Evolutionary conservation across 2,888 invertebrate genomes (phyloP).

Genomic region (Stenodera caucasica): DNA sequence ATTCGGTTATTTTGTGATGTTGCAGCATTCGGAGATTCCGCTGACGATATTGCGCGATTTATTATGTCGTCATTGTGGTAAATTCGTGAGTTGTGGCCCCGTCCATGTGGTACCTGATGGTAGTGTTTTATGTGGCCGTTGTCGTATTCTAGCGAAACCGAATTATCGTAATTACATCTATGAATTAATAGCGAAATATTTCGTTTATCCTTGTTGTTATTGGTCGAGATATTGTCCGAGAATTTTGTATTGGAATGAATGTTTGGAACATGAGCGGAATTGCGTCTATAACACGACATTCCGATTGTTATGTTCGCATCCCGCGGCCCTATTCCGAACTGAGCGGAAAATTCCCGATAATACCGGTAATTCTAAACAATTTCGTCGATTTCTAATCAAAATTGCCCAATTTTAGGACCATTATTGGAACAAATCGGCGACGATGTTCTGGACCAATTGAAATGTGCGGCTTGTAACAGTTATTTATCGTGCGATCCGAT

Average conservation of each 20-base stretch:
- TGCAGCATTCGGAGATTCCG: conserved; percentile 25
- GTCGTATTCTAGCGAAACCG: conserved; percentile 37
- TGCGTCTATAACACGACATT: conserved; percentile 45
- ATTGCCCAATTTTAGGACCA: conserved; percentile 1
- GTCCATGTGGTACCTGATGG: conserved; percentile 46
- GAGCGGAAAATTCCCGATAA: conserved; percentile 38
- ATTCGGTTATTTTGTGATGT: too few species aligned
- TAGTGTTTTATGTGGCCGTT: conserved; percentile 50
- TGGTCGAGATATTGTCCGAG: conserved; percentile 47
- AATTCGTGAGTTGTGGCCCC: conserved; percentile 49
- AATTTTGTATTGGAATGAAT: conserved; percentile 45
- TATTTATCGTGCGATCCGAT: conserved; percentile 49
- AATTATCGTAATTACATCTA: conserved; percentile 45
- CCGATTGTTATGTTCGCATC: conserved; percentile 42
- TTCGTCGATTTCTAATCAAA: conserved; percentile 9
- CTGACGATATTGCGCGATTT: conserved; percentile 36
- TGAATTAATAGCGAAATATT: conserved; percentile 49
- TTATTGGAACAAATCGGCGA: conserved; percentile 40
- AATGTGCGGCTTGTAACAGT: conserved; percentile 47
- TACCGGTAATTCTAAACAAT: conserved; percentile 40
- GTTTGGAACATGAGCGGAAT: conserved; percentile 45
- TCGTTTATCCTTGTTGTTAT: conserved; percentile 49
- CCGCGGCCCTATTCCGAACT: conserved; percentile 40
- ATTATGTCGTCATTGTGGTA: conserved; percentile 46
- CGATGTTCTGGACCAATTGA: conserved; percentile 41